Base-by-base conservation (phyloP, 2,888 invertebrate species). In the Yponomeuta evonymella region DNA sequence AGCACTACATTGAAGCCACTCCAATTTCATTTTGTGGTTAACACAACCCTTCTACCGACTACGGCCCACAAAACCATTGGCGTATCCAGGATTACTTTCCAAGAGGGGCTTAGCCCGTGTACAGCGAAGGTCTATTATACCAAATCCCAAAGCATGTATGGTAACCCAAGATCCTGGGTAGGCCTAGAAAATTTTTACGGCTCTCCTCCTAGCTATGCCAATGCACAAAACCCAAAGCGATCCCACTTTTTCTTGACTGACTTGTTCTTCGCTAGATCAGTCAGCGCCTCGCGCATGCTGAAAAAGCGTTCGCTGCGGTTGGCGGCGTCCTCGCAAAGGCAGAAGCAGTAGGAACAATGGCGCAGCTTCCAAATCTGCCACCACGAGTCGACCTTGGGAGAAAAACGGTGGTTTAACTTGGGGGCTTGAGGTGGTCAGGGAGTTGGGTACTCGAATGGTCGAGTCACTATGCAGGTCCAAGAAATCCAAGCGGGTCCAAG, bases 331-430 rank as follows among this genome's bases (percentile, higher is more conserved):
- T 97, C 97, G 85, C 98, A 98, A 73, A 96, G 91, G 81, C 98
- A 98, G 85, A 97, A 94, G 86, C 98, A 98, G 88, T 97, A 97
- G 74, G 97, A 96, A 87, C 98, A 98, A 85, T 95, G 95, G 94
- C 95, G 96, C 81, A 97, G 95, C 12, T 96, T 82, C 94, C 95
- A 96, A 12, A 58, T 12, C 75, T 95, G 94, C 97, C 97, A 97
- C 97, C 97, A 97, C 78, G 97, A 97, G 83, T 97, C 96, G 71
- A 96, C 96, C 93, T 95, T 89, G 68, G 80, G 78, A 84, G 76
- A 76, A 83, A 83, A 87, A 65, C 64, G 64, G 58, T 15, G 48
- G 51, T 48, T 33, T 23, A 70, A 70, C 12, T 33, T 36, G 29
- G 51, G 51, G 51, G 12, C 8, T 43, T 43, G 8, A 43, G 33